Base-by-base conservation (phyloP, 2,113 vertebrate species). In the Aix galericulata region DNA sequence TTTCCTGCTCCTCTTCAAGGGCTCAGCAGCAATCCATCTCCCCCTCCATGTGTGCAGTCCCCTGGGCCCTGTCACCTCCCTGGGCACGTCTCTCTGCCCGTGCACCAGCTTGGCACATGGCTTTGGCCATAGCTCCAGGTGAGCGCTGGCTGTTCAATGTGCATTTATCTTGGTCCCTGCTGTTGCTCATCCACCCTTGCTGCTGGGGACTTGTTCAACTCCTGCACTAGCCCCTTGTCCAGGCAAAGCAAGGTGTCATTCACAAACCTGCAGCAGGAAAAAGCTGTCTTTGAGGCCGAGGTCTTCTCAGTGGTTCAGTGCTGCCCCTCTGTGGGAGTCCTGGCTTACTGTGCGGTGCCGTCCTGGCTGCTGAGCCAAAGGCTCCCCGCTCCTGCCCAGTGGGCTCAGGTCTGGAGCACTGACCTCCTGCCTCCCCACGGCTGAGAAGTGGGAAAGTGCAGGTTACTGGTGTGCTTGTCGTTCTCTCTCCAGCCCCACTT, bases 211-310 rank as follows among this genome's bases (percentile, higher is more conserved):
- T 18, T 40, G 29, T 34, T 42, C 36, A 55, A 17, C 31, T 25
- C 50, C 22, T 32, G 50, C 12, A 13, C 25, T 13, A 44, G 23
- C 32, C 25, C 50, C 36, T n/a, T 38, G 9, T 40, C 34, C 32
- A 14, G 31, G n/a, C 3, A 2, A 36, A 27, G 44, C 22, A 21
- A 48, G 20, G 46, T 22, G 46, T 22, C 46, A 21, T 48, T 56
- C 10, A 12, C 3, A 1, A 2, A 1, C 10, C 36, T 3, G 22
- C 32, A 68, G 53, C 0, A 0, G 17, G 23, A 17, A 55, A 55
- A 44, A 36, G 26, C 38, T 42, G 17, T 17, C 8, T 23, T 21
- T 26, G 67, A 26, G 5, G 2, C 15, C 0, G 0, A 42, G 21
- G 21, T 55, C 34, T n/a, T 11, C n/a, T 53, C 40, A 20, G 23